These are phyloP conservation scores for human (Homo sapiens) DNA, from an alignment of 2,113 vertebrate genomes.

Conservation along the genomic window DNA sequence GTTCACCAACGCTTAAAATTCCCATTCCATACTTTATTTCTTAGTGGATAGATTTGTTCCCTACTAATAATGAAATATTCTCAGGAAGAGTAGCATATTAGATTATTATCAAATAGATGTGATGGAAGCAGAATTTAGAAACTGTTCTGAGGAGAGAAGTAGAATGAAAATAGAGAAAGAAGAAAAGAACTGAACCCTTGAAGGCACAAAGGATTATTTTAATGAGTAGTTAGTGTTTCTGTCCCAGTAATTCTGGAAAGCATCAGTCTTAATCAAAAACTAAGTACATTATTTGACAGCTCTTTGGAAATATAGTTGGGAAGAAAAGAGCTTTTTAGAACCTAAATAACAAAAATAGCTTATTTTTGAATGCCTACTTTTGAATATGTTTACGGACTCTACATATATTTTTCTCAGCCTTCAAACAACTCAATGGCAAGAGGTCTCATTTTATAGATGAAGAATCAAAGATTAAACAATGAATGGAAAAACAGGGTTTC, in stretches of 20 bases:
- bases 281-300: background rate
- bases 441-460: background rate
- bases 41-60: background rate
- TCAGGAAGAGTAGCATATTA: background rate
- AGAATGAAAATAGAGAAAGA: background rate
- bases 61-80: background rate
- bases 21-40: background rate
- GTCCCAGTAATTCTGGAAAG: background rate
- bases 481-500: background rate
- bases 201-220: background rate
- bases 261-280: background rate
- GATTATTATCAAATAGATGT: background rate
- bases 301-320: background rate
- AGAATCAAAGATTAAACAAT: conserved; percentile 46
- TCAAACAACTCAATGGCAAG: background rate
- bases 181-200: background rate
- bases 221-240: background rate
- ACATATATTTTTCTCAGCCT: background rate
- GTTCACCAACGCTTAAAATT: background rate
- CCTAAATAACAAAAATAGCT: background rate
- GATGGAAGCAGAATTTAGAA: background rate
- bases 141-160: background rate
- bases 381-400: too few relatives aligned
- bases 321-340: background rate
- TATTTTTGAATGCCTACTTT: background rate